These are phyloP conservation scores for Excalfactoria chinensis DNA, from an alignment of 2,113 vertebrate species.

Conservation along the genomic window DNA sequence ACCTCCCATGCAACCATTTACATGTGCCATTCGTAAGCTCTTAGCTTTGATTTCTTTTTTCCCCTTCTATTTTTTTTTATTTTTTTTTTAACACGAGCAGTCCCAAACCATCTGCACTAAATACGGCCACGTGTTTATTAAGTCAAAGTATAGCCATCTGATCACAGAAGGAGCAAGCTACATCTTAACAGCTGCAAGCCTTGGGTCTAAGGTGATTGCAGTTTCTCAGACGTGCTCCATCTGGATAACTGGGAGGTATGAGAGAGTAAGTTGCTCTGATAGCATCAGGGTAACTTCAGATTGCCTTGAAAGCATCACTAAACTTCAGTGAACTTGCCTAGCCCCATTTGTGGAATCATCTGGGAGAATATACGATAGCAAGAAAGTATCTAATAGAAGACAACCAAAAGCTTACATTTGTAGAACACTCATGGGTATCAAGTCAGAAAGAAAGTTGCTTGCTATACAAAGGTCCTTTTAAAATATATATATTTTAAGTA, in stretches of 20 bases:
- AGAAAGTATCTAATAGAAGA: neutral
- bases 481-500: neutral
- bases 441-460: neutral
- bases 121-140: constrained; percentile 1
- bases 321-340: neutral
- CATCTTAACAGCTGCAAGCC: constrained; percentile 35
- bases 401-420: neutral
- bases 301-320: neutral
- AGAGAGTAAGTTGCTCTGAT: neutral
- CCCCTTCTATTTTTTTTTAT: too few species aligned
- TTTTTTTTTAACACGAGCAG: neutral
- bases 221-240: constrained; percentile 29
- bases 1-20: neutral
- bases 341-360: neutral
- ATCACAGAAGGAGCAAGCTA: neutral
- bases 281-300: neutral
- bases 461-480: neutral
- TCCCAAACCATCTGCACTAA: constrained; percentile 41
- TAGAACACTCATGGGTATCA: neutral
- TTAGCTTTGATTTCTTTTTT: neutral
- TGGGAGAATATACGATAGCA: neutral
- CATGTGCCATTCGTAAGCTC: constrained; percentile 22
- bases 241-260: neutral
- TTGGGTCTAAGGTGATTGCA: constrained; percentile 23
- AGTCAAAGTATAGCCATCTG: neutral